Evolutionary conservation across 2,113 vertebrate genomes (phyloP).

Genomic region (Otocyon megalotis): DNA sequence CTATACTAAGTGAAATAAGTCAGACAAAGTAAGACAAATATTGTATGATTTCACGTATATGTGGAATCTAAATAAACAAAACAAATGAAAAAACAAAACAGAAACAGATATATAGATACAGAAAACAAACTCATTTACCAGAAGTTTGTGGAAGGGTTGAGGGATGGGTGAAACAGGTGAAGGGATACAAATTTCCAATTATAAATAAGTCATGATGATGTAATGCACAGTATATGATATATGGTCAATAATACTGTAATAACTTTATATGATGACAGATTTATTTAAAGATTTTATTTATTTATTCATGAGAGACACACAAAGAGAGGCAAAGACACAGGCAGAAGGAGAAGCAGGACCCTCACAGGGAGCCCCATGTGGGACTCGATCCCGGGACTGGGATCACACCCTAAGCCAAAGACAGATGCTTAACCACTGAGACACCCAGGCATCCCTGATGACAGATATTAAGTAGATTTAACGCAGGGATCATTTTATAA

Average conservation of each 20-base stretch:
- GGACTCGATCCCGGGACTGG: too few species aligned
- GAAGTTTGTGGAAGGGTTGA: neutral
- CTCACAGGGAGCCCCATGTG: too few species aligned
- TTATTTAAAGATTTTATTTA: too few species aligned
- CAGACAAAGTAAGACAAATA: neutral
- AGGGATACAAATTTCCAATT: neutral
- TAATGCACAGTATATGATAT: neutral
- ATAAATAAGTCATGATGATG: neutral
- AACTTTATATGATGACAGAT: neutral
- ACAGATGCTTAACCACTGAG: too few species aligned
- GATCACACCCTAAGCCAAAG: too few species aligned
- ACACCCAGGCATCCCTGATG: neutral
- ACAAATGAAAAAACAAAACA: neutral
- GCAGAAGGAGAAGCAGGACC: too few species aligned
- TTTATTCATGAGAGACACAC: too few species aligned
- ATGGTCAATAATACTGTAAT: neutral
- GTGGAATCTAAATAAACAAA: neutral
- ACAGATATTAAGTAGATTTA: neutral
- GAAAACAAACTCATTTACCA: neutral
- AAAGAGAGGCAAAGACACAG: too few species aligned
- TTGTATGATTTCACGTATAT: neutral
- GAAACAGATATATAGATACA: neutral
- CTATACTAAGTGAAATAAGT: neutral
- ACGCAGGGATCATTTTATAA: neutral
- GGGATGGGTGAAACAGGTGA: neutral